Percentiles rank a stretch among this genome's conserved stretches.
phyloP scores from a whole-genome alignment of 1,140 invertebrate species.

The Ganaspis sp. region DNA sequence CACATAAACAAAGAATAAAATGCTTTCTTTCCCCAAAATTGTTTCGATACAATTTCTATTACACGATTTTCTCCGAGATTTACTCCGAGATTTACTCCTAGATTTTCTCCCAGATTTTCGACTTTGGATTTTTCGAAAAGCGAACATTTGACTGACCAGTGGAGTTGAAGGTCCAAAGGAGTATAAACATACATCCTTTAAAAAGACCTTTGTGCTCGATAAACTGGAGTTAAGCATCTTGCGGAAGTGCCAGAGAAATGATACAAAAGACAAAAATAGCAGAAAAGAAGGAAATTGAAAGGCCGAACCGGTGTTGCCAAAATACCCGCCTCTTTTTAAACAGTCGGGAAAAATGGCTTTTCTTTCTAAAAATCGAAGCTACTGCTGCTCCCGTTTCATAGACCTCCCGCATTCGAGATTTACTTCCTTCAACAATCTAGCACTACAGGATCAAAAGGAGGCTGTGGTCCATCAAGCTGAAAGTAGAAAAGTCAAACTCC shows the following conservation, averaged over 20 bases:
- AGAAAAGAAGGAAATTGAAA: not conserved
- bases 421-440: not conserved
- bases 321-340: not conserved
- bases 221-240: not conserved
- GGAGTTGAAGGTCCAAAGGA: too few relatives aligned
- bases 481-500: constrained; percentile 14
- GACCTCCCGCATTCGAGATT: constrained; percentile 12
- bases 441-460: not conserved
- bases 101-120: too few relatives aligned
- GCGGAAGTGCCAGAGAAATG: constrained; percentile 4
- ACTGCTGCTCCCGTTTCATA: not conserved
- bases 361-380: constrained; percentile 1
- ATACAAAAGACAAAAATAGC: not conserved
- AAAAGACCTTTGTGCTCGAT: not conserved
- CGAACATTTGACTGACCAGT: too few relatives aligned
- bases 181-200: too few relatives aligned
- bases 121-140: too few relatives aligned
- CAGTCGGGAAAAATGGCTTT: not conserved
- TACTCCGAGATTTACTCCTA: too few relatives aligned
- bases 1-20: too few relatives aligned
- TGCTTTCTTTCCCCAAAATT: too few relatives aligned
- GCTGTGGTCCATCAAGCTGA: constrained; percentile 23
- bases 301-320: not conserved
- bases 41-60: too few relatives aligned
- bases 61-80: too few relatives aligned